Conservation (phyloP, 92 coral and sea anemone species). For the Epizoanthus rinbou region DNA sequence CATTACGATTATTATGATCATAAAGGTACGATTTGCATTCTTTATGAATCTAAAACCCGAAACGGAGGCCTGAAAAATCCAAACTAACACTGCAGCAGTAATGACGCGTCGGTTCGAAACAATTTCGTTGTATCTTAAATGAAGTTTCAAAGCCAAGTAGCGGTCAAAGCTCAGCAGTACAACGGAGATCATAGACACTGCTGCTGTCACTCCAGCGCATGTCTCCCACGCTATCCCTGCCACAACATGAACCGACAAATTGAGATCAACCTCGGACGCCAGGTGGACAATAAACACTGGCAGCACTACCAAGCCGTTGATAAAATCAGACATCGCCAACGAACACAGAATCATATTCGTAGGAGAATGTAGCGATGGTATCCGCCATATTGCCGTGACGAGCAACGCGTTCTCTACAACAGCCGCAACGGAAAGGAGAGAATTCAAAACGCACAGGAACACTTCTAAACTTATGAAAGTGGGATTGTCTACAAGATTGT, state of each 20-base stretch:
- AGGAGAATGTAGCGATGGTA: conserved; percentile 10
- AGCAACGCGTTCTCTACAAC: not conserved
- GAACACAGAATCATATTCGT: conserved; percentile 22
- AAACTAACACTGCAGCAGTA: not conserved
- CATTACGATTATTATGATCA: conserved; percentile 7
- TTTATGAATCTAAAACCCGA: conserved; percentile 2
- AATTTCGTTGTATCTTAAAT: conserved; percentile 21
- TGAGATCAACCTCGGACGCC: not conserved
- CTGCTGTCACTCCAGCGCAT: conserved; percentile 6
- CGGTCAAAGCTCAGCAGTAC: conserved; percentile 15
- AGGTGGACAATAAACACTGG: not conserved
- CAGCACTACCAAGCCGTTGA: conserved; percentile 9
- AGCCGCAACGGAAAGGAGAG: not conserved
- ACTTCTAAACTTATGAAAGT: conserved; percentile 1
- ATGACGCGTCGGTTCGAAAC: conserved; percentile 9
- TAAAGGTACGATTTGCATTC: not conserved
- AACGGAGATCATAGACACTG: conserved; percentile 12
- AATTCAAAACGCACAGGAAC: conserved; percentile 11
- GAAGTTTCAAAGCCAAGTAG: conserved; percentile 20
- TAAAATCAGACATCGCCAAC: conserved; percentile 14
- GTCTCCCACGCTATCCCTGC: conserved; percentile 33
- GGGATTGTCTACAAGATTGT: not conserved
- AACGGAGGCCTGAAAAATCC: conserved; percentile 7
- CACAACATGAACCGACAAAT: not conserved
- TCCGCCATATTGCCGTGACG: conserved; percentile 8